A percentile compares a stretch with the other conserved stretches of the same genome.
Evolutionary conservation across 2,113 vertebrate genomes (phyloP).

Genomic region (Eretmochelys imbricata): DNA sequence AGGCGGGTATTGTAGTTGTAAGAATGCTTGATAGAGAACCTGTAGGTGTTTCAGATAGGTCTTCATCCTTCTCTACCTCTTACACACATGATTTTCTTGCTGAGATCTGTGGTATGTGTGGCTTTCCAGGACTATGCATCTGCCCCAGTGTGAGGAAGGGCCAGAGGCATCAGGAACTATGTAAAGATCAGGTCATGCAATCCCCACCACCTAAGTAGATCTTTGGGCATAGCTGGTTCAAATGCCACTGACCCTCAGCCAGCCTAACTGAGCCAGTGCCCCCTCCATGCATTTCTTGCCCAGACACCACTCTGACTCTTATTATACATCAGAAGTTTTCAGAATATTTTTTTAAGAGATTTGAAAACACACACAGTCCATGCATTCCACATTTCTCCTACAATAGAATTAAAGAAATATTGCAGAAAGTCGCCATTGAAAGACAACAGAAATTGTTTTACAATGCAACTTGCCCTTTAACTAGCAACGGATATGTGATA

Average conservation of each 20-base stretch:
- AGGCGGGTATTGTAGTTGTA: too few species aligned
- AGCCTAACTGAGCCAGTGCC: not conserved
- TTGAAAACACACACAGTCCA: not conserved
- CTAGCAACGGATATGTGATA: not conserved
- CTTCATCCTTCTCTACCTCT: not conserved
- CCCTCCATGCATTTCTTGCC: not conserved
- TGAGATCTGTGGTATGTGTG: not conserved
- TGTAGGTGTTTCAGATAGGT: not conserved
- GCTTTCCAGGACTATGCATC: not conserved
- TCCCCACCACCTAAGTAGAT: not conserved
- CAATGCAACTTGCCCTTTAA: not conserved
- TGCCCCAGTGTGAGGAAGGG: not conserved
- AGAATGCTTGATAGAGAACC: too few species aligned
- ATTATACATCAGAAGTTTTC: not conserved
- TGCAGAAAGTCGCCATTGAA: not conserved
- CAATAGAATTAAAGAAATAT: not conserved
- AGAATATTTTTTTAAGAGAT: not conserved
- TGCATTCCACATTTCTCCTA: not conserved
- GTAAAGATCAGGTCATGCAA: rapidly evolving
- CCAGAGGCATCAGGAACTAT: not conserved
- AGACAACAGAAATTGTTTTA: not conserved
- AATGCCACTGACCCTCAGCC: rapidly evolving
- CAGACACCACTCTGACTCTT: not conserved
- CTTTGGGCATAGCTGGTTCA: not conserved
- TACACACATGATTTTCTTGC: not conserved